phyloP scores from a whole-genome alignment of 2,888 invertebrate species.

The Cephonodes hylas region DNA sequence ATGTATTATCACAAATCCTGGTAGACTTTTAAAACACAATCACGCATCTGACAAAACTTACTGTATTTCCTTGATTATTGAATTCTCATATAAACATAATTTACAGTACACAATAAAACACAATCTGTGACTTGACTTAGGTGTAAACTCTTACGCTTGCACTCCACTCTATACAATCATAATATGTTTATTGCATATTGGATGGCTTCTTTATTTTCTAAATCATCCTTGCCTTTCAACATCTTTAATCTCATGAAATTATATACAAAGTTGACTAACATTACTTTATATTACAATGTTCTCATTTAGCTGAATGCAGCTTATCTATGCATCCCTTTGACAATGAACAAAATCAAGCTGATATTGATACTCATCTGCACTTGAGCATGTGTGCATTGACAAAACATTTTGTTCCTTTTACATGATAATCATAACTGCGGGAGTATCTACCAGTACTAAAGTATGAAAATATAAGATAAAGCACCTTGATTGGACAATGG shows the following conservation, averaged over 20 bases:
- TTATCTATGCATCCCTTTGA: conserved; percentile 43
- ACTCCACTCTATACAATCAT: conserved; percentile 77
- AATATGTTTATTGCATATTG: conserved; percentile 76
- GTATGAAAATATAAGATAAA: conserved; percentile 82
- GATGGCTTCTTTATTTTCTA: conserved; percentile 76
- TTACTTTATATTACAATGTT: conserved; percentile 73
- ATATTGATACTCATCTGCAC: conserved; percentile 50
- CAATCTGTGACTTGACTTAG: conserved; percentile 76
- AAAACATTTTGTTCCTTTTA: conserved; percentile 54
- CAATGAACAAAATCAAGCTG: conserved; percentile 59
- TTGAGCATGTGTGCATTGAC: conserved; percentile 49
- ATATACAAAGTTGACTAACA: conserved; percentile 79
- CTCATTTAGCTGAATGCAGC: conserved; percentile 50
- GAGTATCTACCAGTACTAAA: conserved; percentile 82
- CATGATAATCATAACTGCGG: conserved; percentile 72
- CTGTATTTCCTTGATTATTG: conserved; percentile 77
- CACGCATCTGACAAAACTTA: conserved; percentile 82
- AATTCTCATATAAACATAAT: conserved; percentile 80
- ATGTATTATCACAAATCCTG: conserved; percentile 88
- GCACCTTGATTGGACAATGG: conserved; percentile 82
- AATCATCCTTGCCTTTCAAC: conserved; percentile 66
- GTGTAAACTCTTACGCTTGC: conserved; percentile 70
- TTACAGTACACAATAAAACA: conserved; percentile 81
- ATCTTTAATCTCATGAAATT: conserved; percentile 78
- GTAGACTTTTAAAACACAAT: conserved; percentile 86